Evolutionary conservation across 1,140 invertebrate species (phyloP), one percentile per base, ranked within the genome.

Genomic region (Ceratina calcarata): DNA sequence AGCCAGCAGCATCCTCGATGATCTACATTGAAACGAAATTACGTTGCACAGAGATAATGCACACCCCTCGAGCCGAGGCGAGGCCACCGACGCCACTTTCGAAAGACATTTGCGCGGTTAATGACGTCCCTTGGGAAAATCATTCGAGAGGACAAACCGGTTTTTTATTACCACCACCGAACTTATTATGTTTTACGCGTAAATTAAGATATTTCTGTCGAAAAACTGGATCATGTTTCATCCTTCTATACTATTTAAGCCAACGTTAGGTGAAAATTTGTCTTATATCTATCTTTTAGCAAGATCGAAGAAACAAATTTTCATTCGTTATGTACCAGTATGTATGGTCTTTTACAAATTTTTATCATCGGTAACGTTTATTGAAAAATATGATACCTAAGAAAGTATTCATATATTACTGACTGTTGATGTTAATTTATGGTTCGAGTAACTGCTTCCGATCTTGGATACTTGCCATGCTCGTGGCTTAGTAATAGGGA

Each of bases 1-100:
- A 2, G 6, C 6, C 37, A 45, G 10, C 27, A 65, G 37, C 57
- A 37, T 78, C 74, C 74, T 78, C 66, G 66, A 80, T 83, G 84
- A 86, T 86, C 84, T 86, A 86, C 86, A 83, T 83, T 72, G 84
- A 83, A 83, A 83, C 78, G 81, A 77, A 86, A 86, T 83, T 83
- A 86, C 84, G 68, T 75, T 62, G 66, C 84, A 60, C 13, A 75
- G 78, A 76, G 84, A 86, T 86, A 86, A 86, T 86, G 76, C 76
- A 86, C 37, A 68, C 66, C 70, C 76, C 71, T 81, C 66, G 45
- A 69, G 64, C 37, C 76, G 67, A 60, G 57, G 45, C 10, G 32
- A 45, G 62, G 57, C 53, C 49, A 51, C 32, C 24, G 74, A 72
- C 81, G 58, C 71, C 64, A 74, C 74, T 80, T 81, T 86, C 60